A percentile compares a stretch with the other conserved stretches of the same genome.
These are phyloP conservation scores for Pseudopipra pipra DNA, from an alignment of 2,113 vertebrate species.

Conservation along the genomic window DNA sequence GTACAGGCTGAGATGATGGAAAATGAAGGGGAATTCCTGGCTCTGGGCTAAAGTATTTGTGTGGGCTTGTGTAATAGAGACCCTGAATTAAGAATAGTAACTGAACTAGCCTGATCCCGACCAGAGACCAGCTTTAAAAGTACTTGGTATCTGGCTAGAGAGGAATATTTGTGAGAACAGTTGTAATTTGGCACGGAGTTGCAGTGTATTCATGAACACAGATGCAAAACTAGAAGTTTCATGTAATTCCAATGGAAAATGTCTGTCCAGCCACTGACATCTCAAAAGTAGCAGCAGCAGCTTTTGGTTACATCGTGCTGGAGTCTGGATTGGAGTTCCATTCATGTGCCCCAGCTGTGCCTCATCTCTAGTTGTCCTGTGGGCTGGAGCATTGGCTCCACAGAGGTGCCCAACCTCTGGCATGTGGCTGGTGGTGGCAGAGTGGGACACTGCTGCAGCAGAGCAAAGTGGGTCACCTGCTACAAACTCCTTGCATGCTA, in stretches of 20 bases:
- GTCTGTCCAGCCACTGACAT: background rate
- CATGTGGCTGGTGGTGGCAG: fast-evolving
- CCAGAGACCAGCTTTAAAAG: background rate
- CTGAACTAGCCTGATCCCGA: background rate
- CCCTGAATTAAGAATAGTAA: background rate
- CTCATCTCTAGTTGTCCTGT: background rate
- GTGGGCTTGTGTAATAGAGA: background rate
- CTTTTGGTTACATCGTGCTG: fast-evolving
- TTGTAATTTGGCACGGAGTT: background rate
- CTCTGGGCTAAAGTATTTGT: background rate
- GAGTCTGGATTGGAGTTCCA: fast-evolving
- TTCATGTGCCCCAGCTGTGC: background rate
- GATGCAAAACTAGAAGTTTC: background rate
- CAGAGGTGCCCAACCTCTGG: background rate
- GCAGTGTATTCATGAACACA: background rate
- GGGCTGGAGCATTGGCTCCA: fast-evolving
- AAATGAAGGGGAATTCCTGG: background rate
- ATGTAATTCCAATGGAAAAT: background rate
- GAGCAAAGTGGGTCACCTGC: background rate
- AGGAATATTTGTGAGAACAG: background rate
- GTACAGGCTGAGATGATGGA: background rate
- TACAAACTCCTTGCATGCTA: background rate
- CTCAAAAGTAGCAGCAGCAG: background rate
- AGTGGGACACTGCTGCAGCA: background rate
- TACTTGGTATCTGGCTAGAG: background rate